Percentiles rank a stretch among this genome's conserved stretches.
phyloP scores from a whole-genome alignment of 2,888 invertebrate species.

The Coronaproctus castanopsis region DNA sequence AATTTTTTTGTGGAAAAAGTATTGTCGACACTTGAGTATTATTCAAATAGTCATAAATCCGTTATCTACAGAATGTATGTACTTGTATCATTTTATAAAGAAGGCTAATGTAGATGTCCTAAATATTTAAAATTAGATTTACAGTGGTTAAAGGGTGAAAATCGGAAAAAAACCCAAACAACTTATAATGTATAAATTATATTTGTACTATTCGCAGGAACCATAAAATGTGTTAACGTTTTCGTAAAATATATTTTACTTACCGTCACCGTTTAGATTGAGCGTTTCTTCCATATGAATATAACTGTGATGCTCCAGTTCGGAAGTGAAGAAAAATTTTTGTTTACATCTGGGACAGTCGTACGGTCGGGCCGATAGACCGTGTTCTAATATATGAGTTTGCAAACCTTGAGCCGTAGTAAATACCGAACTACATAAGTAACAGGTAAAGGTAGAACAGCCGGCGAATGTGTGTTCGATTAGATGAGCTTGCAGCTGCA shows the following conservation, averaged over 20 bases:
- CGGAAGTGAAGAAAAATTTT: slow-evolving; percentile 77
- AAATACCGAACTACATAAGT: slow-evolving; percentile 70
- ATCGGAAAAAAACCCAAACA: too few relatives aligned
- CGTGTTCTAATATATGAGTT: slow-evolving; percentile 64
- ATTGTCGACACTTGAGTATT: too few relatives aligned
- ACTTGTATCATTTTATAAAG: too few relatives aligned
- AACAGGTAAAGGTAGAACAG: slow-evolving; percentile 62
- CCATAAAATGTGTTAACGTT: background rate
- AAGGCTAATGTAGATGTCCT: too few relatives aligned
- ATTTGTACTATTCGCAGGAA: too few relatives aligned
- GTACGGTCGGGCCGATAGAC: slow-evolving; percentile 58
- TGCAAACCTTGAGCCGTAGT: slow-evolving; percentile 63
- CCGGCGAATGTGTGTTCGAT: slow-evolving; percentile 76
- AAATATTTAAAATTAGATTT: too few relatives aligned
- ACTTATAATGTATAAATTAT: too few relatives aligned
- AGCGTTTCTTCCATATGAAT: slow-evolving; percentile 21
- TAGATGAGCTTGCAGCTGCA: slow-evolving; percentile 65
- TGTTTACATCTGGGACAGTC: slow-evolving; percentile 64
- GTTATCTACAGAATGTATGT: too few relatives aligned
- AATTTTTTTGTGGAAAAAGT: too few relatives aligned
- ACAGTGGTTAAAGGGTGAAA: too few relatives aligned
- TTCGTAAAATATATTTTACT: background rate
- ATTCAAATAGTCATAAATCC: too few relatives aligned
- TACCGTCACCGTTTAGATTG: slow-evolving; percentile 2
- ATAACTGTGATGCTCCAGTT: slow-evolving; percentile 60